Evolutionary conservation across 2,113 vertebrate genomes (phyloP).

Genomic region (Origma solitaria): DNA sequence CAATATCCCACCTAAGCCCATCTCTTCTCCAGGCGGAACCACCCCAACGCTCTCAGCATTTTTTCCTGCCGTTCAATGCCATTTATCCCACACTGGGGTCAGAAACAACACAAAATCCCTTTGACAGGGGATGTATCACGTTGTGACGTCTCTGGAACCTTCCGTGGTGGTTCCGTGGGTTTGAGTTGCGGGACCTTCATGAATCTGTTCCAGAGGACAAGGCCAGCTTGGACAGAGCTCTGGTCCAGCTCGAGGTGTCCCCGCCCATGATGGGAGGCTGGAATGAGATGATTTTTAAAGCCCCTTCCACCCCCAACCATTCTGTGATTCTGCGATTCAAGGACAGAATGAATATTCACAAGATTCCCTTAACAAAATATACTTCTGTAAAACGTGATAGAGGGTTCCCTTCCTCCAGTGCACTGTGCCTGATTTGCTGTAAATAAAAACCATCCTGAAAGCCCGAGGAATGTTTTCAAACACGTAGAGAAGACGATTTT

Average conservation of each 20-base stretch:
- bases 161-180: rapidly evolving
- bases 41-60: not conserved
- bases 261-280: not conserved
- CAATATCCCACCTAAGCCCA: not conserved
- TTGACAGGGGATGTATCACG: rapidly evolving
- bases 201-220: not conserved
- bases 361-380: not conserved
- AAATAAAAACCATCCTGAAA: not conserved
- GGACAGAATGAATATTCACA: not conserved
- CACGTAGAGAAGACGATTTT: not conserved
- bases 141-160: not conserved
- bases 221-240: not conserved
- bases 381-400: rapidly evolving
- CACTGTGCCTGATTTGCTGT: not conserved
- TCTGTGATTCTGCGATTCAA: rapidly evolving
- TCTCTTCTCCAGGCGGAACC: not conserved
- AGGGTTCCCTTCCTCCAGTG: not conserved
- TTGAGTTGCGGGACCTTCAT: not conserved
- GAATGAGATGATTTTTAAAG: rapidly evolving
- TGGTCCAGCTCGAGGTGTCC: not conserved
- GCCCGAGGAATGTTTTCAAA: not conserved
- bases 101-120: not conserved
- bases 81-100: not conserved
- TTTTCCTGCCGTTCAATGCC: not conserved
- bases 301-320: not conserved